Evolutionary conservation across 2,797 vertebrate species (phyloP).

Genomic region (Pteronotus mesoamericanus): DNA sequence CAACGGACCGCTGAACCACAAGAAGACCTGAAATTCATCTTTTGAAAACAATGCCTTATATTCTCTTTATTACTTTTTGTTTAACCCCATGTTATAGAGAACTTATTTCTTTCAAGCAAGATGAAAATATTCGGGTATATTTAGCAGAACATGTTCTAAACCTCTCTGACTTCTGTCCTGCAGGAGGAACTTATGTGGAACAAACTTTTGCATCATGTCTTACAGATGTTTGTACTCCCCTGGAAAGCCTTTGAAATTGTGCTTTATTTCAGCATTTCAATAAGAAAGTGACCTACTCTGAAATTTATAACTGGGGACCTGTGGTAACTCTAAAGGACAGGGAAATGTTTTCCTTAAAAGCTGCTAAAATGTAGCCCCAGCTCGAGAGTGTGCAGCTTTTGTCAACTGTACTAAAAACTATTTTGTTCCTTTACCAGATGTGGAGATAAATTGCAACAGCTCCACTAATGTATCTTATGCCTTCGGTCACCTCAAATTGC

Average conservation of each 20-base stretch:
- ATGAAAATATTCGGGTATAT: no score
- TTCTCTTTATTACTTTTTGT: no score
- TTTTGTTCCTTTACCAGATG: not conserved
- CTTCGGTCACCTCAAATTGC: not conserved
- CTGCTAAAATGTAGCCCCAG: not conserved
- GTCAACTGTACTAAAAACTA: not conserved
- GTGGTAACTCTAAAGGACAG: not conserved
- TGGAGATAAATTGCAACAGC: no score
- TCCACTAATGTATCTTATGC: not conserved
- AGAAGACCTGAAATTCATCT: no score
- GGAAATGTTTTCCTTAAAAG: not conserved
- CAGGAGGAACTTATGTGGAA: not conserved
- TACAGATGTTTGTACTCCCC: not conserved
- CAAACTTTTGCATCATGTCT: not conserved
- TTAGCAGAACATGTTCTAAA: not conserved
- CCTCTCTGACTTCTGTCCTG: not conserved
- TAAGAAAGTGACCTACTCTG: not conserved
- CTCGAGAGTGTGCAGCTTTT: not conserved
- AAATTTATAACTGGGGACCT: not conserved
- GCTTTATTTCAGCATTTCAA: not conserved
- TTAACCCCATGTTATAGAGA: no score
- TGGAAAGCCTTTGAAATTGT: not conserved
- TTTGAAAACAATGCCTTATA: no score
- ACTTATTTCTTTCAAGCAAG: no score
- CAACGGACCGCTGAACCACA: no score